Conservation (phyloP, 2,888 invertebrate genomes). For the Amaurobius ferox region DNA sequence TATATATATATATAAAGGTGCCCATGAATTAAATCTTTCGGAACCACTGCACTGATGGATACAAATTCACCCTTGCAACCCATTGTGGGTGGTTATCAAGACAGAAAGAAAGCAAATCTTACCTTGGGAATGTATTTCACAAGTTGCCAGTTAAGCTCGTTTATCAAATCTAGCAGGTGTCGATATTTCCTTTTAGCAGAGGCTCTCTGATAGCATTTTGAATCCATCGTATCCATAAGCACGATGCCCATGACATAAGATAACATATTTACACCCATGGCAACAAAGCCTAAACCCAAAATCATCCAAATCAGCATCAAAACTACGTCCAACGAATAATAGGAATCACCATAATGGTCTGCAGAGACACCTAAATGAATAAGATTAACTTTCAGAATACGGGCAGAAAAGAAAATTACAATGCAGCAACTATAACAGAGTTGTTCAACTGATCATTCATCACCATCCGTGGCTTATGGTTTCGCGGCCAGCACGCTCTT, state of each 20-base stretch:
- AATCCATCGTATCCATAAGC: slow-evolving; percentile 35
- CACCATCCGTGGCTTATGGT: no score
- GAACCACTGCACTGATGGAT: no score
- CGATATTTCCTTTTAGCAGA: neutral
- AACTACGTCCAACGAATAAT: neutral
- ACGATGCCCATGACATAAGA: slow-evolving; percentile 14
- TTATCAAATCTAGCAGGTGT: neutral
- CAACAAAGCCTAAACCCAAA: slow-evolving; percentile 20
- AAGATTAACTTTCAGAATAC: no score
- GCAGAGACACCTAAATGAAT: slow-evolving; percentile 30
- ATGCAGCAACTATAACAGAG: no score
- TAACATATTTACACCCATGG: slow-evolving; percentile 9
- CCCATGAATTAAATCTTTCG: no score
- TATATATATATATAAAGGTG: no score
- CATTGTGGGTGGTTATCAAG: no score
- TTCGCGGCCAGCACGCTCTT: no score
- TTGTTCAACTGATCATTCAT: no score
- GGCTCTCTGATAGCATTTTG: slow-evolving; percentile 2
- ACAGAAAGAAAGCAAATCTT: no score
- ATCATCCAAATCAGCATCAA: slow-evolving; percentile 25
- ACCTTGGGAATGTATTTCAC: slow-evolving; percentile 26
- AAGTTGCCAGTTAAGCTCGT: slow-evolving; percentile 38
- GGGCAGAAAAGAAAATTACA: no score
- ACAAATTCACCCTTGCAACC: no score
- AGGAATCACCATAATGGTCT: neutral